phyloP scores from a whole-genome alignment of 2,888 invertebrate species.

The Noctua janthe region DNA sequence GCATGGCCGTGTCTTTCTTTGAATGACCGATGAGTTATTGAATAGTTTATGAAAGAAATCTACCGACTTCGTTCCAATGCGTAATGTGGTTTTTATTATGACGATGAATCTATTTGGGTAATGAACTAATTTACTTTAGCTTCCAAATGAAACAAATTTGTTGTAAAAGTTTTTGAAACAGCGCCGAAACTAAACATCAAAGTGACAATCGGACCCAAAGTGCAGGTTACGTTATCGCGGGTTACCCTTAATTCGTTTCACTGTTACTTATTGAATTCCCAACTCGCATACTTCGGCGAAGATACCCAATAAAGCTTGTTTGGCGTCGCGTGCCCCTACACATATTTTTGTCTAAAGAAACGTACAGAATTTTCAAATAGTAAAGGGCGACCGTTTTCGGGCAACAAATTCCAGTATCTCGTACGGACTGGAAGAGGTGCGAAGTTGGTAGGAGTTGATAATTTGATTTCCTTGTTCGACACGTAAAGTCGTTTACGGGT shows the following conservation, averaged over 20 bases:
- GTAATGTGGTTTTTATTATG: slow-evolving; percentile 20
- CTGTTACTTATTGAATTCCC: slow-evolving; percentile 88
- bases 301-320: slow-evolving; percentile 89
- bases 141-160: not conserved
- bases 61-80: slow-evolving; percentile 25
- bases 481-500: slow-evolving; percentile 89
- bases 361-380: slow-evolving; percentile 86
- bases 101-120: not conserved
- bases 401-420: slow-evolving; percentile 83
- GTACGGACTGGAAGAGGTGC: slow-evolving; percentile 83
- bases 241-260: slow-evolving; percentile 84
- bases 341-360: slow-evolving; percentile 84
- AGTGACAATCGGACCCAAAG: slow-evolving; percentile 78
- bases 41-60: slow-evolving; percentile 69
- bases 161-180: slow-evolving; percentile 29
- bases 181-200: slow-evolving; percentile 69
- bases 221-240: slow-evolving; percentile 76
- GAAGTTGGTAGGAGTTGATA: slow-evolving; percentile 88
- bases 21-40: slow-evolving; percentile 66
- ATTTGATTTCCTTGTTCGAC: slow-evolving; percentile 89
- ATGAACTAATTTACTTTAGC: not conserved
- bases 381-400: slow-evolving; percentile 78
- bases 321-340: slow-evolving; percentile 81
- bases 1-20: slow-evolving; percentile 65
- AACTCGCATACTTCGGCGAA: slow-evolving; percentile 85